Conservation (phyloP, 2,113 vertebrate genomes). For the Irena cyanogastra region DNA sequence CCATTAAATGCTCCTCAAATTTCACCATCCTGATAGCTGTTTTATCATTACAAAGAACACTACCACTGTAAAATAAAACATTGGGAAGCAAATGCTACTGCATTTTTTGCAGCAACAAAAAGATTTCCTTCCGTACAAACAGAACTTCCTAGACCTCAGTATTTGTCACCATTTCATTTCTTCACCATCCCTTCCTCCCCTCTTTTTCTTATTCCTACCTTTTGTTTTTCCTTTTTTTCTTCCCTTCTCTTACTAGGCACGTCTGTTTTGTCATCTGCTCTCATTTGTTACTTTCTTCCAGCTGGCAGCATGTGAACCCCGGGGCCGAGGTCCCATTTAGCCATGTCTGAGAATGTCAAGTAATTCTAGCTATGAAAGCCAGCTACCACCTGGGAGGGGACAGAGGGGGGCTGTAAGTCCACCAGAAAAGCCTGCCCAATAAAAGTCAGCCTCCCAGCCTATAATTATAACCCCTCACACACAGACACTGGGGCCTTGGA, state of each 20-base stretch:
- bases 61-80: neutral
- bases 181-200: neutral
- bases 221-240: conserved; percentile 43
- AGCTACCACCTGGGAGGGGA: conserved; percentile 40
- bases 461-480: conserved; percentile 57
- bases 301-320: conserved; percentile 3
- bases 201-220: conserved; percentile 45
- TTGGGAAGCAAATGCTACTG: neutral
- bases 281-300: conserved; percentile 55
- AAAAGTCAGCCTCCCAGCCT: conserved; percentile 52
- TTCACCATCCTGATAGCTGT: neutral
- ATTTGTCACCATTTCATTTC: neutral
- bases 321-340: neutral
- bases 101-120: neutral
- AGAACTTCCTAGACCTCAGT: neutral
- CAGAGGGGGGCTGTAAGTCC: conserved; percentile 28
- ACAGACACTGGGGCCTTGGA: conserved; percentile 53
- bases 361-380: conserved; percentile 39
- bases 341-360: conserved; percentile 22
- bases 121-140: neutral
- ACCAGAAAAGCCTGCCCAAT: conserved; percentile 65
- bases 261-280: conserved; percentile 54
- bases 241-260: neutral
- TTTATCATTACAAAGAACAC: neutral
- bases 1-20: neutral